Conservation (phyloP, 2,797 vertebrate species). For the Sphenopsis melanotis region DNA sequence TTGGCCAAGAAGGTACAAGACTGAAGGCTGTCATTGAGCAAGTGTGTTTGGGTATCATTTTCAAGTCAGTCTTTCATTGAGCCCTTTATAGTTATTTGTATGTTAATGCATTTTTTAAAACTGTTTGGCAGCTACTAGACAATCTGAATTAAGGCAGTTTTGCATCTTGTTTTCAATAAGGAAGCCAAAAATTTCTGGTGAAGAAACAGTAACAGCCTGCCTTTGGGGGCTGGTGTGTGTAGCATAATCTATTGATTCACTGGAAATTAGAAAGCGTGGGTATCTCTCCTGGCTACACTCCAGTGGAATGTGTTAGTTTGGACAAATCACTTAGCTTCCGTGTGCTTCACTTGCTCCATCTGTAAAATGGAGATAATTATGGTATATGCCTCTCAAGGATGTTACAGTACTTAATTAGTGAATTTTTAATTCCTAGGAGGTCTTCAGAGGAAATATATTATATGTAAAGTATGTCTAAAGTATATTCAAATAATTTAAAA, state of each 20-base stretch:
- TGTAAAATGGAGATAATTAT: constrained; percentile 60
- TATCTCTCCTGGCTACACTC: constrained; percentile 44
- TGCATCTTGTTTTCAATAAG: constrained; percentile 14
- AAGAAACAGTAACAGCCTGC: constrained; percentile 4
- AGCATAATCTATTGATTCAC: constrained; percentile 30
- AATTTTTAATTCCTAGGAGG: constrained; percentile 47
- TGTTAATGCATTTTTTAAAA: background rate
- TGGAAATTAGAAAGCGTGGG: constrained; percentile 15
- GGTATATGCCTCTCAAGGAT: constrained; percentile 53
- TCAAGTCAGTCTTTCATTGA: background rate
- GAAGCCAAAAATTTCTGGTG: background rate
- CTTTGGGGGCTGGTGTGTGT: constrained; percentile 11
- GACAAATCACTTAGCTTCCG: constrained; percentile 45
- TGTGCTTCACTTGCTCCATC: constrained; percentile 59
- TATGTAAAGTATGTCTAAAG: constrained; percentile 36
- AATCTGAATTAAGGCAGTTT: constrained; percentile 8
- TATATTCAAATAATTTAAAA: background rate
- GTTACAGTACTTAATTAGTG: constrained; percentile 49
- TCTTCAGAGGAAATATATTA: constrained; percentile 39
- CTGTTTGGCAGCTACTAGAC: constrained; percentile 3
- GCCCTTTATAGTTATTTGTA: background rate
- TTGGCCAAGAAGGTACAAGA: background rate
- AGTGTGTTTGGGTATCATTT: background rate
- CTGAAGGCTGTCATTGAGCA: background rate
- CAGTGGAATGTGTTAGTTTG: constrained; percentile 38